Evolutionary conservation across 2,888 invertebrate species (phyloP).

Genomic region (Tetragonisca angustula): DNA sequence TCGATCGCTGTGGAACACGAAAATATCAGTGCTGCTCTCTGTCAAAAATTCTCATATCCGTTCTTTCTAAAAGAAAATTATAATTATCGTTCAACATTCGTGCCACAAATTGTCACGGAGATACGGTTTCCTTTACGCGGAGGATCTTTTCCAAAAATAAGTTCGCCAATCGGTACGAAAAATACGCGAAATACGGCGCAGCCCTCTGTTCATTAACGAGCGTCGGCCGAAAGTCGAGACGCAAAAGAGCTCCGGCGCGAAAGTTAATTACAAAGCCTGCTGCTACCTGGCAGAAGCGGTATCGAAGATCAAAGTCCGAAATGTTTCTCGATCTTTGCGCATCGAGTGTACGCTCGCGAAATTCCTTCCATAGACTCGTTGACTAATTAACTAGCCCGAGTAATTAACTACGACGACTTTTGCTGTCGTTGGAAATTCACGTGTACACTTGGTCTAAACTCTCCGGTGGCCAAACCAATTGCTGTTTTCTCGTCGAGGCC

Average conservation of each 20-base stretch:
- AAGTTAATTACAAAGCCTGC: slow-evolving; percentile 54
- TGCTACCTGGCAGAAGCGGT: slow-evolving; percentile 7
- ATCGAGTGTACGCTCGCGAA: slow-evolving; percentile 5
- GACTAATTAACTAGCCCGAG: slow-evolving; percentile 36
- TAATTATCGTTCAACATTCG: too few relatives aligned
- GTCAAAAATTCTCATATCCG: too few relatives aligned
- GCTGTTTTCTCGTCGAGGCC: neutral
- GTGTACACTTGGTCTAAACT: too few relatives aligned
- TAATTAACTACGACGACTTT: slow-evolving; percentile 40
- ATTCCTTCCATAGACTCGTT: slow-evolving; percentile 34
- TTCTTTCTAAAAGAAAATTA: too few relatives aligned
- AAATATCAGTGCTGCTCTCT: too few relatives aligned
- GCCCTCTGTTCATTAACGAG: slow-evolving; percentile 10
- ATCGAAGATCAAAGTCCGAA: slow-evolving; percentile 50
- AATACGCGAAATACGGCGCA: slow-evolving; percentile 21
- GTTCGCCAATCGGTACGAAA: neutral
- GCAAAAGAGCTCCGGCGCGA: slow-evolving; percentile 20
- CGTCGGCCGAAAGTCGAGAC: slow-evolving; percentile 16
- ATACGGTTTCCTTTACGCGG: neutral
- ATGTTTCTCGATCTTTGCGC: slow-evolving; percentile 25
- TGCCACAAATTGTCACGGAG: neutral
- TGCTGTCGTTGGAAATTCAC: neutral
- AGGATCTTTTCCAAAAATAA: neutral
- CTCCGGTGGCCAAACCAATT: neutral
- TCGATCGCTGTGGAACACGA: too few relatives aligned